Evolutionary conservation across 2,113 vertebrate genomes (phyloP), one percentile per base, ranked within the genome.

Genomic region (Pedetes capensis): DNA sequence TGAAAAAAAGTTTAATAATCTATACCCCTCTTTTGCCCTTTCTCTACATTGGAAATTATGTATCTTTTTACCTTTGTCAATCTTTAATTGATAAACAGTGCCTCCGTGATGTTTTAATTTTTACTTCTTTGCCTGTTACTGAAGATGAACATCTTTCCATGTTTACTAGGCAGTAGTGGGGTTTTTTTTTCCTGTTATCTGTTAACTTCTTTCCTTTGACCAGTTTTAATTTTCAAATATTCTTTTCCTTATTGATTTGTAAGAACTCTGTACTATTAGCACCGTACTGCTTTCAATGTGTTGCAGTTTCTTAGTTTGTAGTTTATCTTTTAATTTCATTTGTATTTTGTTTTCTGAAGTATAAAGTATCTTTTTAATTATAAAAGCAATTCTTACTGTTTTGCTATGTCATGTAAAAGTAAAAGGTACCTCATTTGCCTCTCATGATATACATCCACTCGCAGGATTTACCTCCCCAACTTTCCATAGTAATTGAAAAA

Each of bases 201-300:
- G 53, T 37, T 55, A 34, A 51, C 51, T 89, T 42, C 25, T 72
- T 69, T 64, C 57, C 39, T 87, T 89, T 84, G 27, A n/a, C 47
- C 34, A 53, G 4, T 71, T 87, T 85, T 39, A 87, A 80, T 87
- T 92, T 96, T 95, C 66, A 94, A 71, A 84, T 34, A 59, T 47
- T 18, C 14, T 10, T 78, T 83, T 91, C 37, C 32, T 80, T 80
- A 44, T 3, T 71, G 53, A 76, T 49, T 49, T 68, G 1, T 61
- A 91, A 61, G 69, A 68, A 82, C 16, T 64, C 29, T 42, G 8
- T 61, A 14, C 80, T 92, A 22, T 53, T 25, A 87, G 16, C 44
- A n/a, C 16, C 4, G 37, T 5, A 29, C 14, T 82, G 27, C 57
- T 93, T 88, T 94, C 75, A 37, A 23, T 87, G 25, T 79, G 5